phyloP scores from a whole-genome alignment of 2,113 vertebrate genomes.

The Poecilia latipinna region DNA sequence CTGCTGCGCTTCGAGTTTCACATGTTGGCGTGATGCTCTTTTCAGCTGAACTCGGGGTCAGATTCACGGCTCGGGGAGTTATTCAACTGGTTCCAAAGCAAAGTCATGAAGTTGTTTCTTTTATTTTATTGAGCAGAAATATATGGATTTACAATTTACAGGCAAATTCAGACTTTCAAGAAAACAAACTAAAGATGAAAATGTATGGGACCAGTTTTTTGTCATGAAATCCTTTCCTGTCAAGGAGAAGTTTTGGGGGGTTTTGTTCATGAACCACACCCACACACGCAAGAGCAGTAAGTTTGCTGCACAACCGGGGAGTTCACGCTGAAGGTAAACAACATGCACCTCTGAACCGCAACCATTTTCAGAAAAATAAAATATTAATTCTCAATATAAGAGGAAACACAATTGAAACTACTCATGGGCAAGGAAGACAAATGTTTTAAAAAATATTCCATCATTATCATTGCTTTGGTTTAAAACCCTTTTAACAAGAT shows the following conservation, averaged over 20 bases:
- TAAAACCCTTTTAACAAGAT: background rate
- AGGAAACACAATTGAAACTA: background rate
- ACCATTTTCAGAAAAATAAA: slow-evolving; percentile 5
- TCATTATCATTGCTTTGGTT: background rate
- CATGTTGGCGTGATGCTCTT: slow-evolving; percentile 39
- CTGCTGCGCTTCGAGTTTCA: slow-evolving; percentile 35
- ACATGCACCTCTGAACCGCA: background rate
- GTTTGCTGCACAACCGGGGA: slow-evolving; percentile 9
- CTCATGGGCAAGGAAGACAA: background rate
- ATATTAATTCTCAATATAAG: background rate
- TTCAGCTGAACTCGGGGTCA: slow-evolving; percentile 9
- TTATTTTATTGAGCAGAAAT: slow-evolving; percentile 64
- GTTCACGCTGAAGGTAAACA: slow-evolving; percentile 13
- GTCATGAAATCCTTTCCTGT: background rate
- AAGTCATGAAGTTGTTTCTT: slow-evolving; percentile 14
- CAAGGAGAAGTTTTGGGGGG: background rate
- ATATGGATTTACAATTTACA: slow-evolving; percentile 26
- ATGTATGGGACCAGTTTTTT: slow-evolving; percentile 9
- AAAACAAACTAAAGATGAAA: slow-evolving; percentile 25
- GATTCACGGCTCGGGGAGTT: background rate
- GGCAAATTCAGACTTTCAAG: slow-evolving; percentile 37
- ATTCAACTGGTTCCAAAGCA: slow-evolving; percentile 48
- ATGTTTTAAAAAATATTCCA: background rate
- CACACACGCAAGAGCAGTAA: slow-evolving; percentile 29
- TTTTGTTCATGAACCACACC: slow-evolving; percentile 45